Evolutionary conservation across 1,140 invertebrate species (phyloP).

Genomic region (Drosophila saltans): DNA sequence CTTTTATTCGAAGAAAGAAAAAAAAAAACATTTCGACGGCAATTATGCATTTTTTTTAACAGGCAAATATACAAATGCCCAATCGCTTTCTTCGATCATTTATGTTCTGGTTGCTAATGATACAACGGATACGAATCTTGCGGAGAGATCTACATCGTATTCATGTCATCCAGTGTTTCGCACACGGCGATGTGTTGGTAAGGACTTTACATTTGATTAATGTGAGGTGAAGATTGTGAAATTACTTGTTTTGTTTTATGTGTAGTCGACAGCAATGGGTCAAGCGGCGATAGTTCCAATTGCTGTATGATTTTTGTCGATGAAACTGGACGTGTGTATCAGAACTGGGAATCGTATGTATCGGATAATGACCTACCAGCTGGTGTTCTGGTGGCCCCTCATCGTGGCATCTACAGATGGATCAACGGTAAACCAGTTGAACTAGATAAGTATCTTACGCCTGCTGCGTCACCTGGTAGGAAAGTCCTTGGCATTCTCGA

Average conservation of each 20-base stretch:
- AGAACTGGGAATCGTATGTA: slow-evolving; percentile 70
- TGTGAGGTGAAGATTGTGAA: background rate
- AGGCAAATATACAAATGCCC: slow-evolving; percentile 73
- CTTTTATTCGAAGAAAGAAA: background rate
- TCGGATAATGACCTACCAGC: slow-evolving; percentile 59
- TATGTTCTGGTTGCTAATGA: slow-evolving; percentile 65
- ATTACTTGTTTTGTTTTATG: background rate
- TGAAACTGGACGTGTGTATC: slow-evolving; percentile 70
- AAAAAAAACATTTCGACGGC: background rate
- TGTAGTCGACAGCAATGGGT: slow-evolving; percentile 26
- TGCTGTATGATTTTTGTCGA: slow-evolving; percentile 79
- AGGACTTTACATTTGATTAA: slow-evolving; percentile 19
- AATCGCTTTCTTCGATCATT: slow-evolving; percentile 64
- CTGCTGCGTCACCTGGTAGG: slow-evolving; percentile 16
- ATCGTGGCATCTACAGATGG: slow-evolving; percentile 50
- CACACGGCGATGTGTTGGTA: slow-evolving; percentile 65
- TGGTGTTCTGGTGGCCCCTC: slow-evolving; percentile 67
- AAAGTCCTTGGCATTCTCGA: slow-evolving; percentile 45
- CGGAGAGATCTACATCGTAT: slow-evolving; percentile 35
- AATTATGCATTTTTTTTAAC: slow-evolving; percentile 2
- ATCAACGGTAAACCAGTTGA: slow-evolving; percentile 21
- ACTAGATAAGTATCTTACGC: slow-evolving; percentile 56
- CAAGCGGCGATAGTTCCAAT: slow-evolving; percentile 48
- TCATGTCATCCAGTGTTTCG: slow-evolving; percentile 72
- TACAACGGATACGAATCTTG: slow-evolving; percentile 40